phyloP scores from a whole-genome alignment of 2,888 invertebrate species.

The Tachina lurida region DNA sequence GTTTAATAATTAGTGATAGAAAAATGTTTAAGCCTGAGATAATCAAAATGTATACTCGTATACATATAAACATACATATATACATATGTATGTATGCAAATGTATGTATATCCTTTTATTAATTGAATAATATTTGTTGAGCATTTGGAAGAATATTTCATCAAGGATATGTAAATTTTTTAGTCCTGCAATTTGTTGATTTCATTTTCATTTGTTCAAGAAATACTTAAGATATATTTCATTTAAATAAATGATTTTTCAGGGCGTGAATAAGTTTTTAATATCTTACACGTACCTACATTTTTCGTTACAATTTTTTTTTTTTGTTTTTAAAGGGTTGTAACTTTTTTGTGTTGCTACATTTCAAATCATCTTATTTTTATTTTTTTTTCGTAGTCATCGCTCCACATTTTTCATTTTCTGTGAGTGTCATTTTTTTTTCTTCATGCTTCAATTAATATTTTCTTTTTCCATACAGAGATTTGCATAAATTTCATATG shows the following conservation, averaged over 20 bases:
- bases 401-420: slow-evolving; percentile 33
- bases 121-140: slow-evolving; percentile 27
- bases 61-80: too few species aligned
- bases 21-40: slow-evolving; percentile 17
- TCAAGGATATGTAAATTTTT: slow-evolving; percentile 30
- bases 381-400: slow-evolving; percentile 10
- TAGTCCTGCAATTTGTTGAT: slow-evolving; percentile 36
- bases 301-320: slow-evolving; percentile 30
- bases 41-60: neutral
- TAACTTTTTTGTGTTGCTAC: slow-evolving; percentile 4
- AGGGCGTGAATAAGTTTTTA: slow-evolving; percentile 70
- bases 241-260: slow-evolving; percentile 37
- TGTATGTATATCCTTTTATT: slow-evolving; percentile 39
- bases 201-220: slow-evolving; percentile 5
- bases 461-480: slow-evolving; percentile 21
- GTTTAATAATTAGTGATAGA: neutral
- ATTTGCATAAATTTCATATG: slow-evolving; percentile 59
- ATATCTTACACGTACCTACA: slow-evolving; percentile 32
- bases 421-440: slow-evolving; percentile 58
- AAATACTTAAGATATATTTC: slow-evolving; percentile 9
- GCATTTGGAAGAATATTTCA: slow-evolving; percentile 29
- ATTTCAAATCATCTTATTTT: slow-evolving; percentile 47
- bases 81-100: too few species aligned
- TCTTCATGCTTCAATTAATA: slow-evolving; percentile 23
- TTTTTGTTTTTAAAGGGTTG: slow-evolving; percentile 46